These are phyloP conservation scores for Achroia grisella DNA, from an alignment of 1,140 invertebrate species.

Conservation along the genomic window DNA sequence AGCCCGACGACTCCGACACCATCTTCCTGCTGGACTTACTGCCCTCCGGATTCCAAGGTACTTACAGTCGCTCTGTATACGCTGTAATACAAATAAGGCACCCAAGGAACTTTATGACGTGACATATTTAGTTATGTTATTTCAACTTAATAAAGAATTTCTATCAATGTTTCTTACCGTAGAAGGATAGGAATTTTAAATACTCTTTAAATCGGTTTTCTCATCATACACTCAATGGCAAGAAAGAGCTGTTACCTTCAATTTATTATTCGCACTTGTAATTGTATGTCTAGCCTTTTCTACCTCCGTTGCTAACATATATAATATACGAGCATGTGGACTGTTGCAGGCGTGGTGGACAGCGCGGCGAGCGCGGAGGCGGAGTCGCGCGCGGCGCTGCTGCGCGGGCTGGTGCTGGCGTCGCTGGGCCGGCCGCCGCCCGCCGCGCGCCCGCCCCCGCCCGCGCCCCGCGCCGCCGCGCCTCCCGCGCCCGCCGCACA, in stretches of 20 bases:
- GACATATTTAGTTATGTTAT: too few species aligned
- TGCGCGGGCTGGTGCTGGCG: conserved; percentile 52
- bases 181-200: too few species aligned
- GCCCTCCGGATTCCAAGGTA: conserved; percentile 49
- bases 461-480: conserved; percentile 9
- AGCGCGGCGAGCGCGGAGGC: conserved; percentile 27
- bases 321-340: neutral
- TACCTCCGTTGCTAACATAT: neutral
- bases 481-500: conserved; percentile 20
- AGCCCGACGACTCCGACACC: conserved; percentile 34
- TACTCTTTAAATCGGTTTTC: too few species aligned
- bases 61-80: neutral
- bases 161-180: too few species aligned
- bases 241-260: too few species aligned
- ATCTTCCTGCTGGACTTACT: conserved; percentile 32
- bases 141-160: too few species aligned
- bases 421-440: conserved; percentile 45
- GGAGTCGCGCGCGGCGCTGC: conserved; percentile 46
- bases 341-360: conserved; percentile 20
- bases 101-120: too few species aligned
- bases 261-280: too few species aligned
- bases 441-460: conserved; percentile 22
- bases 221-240: too few species aligned
- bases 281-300: too few species aligned
- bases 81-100: too few species aligned